Percentiles rank a stretch among this genome's conserved stretches.
phyloP scores from a whole-genome alignment of 2,113 vertebrate species.

The Protomyctophum bolini region DNA sequence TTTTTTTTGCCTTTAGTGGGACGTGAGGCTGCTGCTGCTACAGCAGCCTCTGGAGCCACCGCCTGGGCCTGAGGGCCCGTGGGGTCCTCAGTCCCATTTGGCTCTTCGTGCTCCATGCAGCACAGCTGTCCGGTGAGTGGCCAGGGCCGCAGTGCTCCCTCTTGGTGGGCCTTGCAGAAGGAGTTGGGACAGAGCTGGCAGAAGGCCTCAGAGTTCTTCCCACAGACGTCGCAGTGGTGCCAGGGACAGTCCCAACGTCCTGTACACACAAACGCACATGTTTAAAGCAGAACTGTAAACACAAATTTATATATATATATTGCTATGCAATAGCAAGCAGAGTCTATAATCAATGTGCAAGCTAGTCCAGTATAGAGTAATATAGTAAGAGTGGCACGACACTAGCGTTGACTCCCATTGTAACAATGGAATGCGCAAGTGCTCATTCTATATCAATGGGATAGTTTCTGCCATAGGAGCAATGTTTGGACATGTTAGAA shows the following conservation, averaged over 20 bases:
- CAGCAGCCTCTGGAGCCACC: conserved; percentile 27
- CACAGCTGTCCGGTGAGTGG: conserved; percentile 81
- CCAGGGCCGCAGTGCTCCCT: conserved; percentile 81
- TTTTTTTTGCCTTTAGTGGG: conserved; percentile 55
- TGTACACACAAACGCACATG: conserved; percentile 52
- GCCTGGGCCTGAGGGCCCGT: conserved; percentile 14
- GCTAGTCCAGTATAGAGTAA: too few relatives aligned
- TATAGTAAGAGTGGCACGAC: too few relatives aligned
- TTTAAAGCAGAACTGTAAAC: neutral
- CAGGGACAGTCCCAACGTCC: conserved; percentile 99
- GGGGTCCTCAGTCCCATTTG: conserved; percentile 57
- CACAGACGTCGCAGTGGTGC: conserved; percentile 98
- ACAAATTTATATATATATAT: neutral
- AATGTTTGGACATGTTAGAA: too few relatives aligned
- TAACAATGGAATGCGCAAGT: too few relatives aligned
- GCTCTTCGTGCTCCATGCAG: conserved; percentile 90
- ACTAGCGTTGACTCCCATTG: too few relatives aligned
- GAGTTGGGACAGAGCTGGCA: conserved; percentile 98
- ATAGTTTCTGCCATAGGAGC: too few relatives aligned
- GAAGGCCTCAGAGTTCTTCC: conserved; percentile 89
- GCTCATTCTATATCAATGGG: too few relatives aligned
- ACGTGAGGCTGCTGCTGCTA: neutral
- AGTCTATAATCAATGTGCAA: too few relatives aligned
- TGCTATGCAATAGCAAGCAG: too few relatives aligned
- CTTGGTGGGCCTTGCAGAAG: conserved; percentile 93